These are phyloP conservation scores for Clarias gariepinus DNA, from an alignment of 2,113 vertebrate species.

Conservation along the genomic window DNA sequence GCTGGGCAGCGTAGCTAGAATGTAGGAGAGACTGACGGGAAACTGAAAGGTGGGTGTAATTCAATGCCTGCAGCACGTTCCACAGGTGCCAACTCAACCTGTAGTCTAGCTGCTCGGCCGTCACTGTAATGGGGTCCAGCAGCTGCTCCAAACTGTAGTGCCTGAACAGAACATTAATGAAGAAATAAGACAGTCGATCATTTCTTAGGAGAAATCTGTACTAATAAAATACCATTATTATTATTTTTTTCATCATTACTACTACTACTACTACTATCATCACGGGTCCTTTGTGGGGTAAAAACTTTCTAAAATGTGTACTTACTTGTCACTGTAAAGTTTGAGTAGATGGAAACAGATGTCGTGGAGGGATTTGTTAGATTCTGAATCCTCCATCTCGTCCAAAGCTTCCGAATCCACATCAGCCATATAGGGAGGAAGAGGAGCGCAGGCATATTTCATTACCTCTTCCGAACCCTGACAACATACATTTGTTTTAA, in stretches of 20 bases:
- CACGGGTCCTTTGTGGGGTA: not conserved
- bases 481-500: not conserved
- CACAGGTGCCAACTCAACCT: conserved; percentile 96
- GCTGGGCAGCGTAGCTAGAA: conserved; percentile 86
- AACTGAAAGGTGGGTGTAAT: conserved; percentile 82
- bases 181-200: not conserved
- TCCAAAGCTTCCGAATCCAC: conserved; percentile 57
- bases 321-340: conserved; percentile 92
- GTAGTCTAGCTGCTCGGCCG: conserved; percentile 84
- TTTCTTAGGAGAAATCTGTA: not conserved
- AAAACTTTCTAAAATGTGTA: not conserved
- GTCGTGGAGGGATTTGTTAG: conserved; percentile 76
- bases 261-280: too few species aligned
- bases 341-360: conserved; percentile 94
- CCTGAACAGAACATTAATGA: conserved; percentile 62
- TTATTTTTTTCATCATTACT: too few species aligned
- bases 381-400: conserved; percentile 62
- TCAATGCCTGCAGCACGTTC: conserved; percentile 86
- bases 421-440: conserved; percentile 85
- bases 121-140: conserved; percentile 86
- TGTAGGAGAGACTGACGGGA: conserved; percentile 82
- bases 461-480: conserved; percentile 77
- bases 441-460: conserved; percentile 84
- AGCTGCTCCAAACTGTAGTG: conserved; percentile 87
- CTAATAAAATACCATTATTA: not conserved